Conservation (phyloP, 1,140 invertebrate species). For the Lordiphosa mommai region DNA sequence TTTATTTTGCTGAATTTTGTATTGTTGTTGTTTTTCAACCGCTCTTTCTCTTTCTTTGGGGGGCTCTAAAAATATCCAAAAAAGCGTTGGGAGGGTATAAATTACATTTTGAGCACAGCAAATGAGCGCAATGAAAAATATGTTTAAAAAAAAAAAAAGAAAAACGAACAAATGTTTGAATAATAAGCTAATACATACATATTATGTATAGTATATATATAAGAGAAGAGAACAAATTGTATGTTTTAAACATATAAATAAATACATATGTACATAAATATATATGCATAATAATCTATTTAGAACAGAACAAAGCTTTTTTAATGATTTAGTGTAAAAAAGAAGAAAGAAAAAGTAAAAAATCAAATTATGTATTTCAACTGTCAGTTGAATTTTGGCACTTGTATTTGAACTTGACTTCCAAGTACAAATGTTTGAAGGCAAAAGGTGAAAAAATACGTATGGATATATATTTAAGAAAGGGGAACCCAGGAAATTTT, state of each 20-base stretch:
- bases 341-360: slow-evolving; percentile 24
- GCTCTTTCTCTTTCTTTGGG: slow-evolving; percentile 14
- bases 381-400: slow-evolving; percentile 18
- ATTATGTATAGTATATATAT: slow-evolving; percentile 15
- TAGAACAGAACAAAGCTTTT: slow-evolving; percentile 3
- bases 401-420: slow-evolving; percentile 70
- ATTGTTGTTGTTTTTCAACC: slow-evolving; percentile 27
- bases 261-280: slow-evolving; percentile 6
- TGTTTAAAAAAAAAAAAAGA: slow-evolving; percentile 46
- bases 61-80: slow-evolving; percentile 61
- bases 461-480: slow-evolving; percentile 1
- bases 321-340: slow-evolving; percentile 13
- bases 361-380: slow-evolving; percentile 18
- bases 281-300: slow-evolving; percentile 12
- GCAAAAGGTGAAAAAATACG: slow-evolving; percentile 44
- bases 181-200: slow-evolving; percentile 46
- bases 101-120: slow-evolving; percentile 61
- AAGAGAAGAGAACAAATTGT: neutral
- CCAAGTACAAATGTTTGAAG: slow-evolving; percentile 42
- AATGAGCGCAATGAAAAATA: slow-evolving; percentile 47
- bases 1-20: slow-evolving; percentile 33
- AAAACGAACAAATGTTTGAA: slow-evolving; percentile 65
- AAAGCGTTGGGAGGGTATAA: slow-evolving; percentile 50
- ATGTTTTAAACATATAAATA: slow-evolving; percentile 23
- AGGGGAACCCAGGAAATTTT: no score